Conservation (phyloP, 2,113 vertebrate species). For the Megatriorchis doriae region DNA sequence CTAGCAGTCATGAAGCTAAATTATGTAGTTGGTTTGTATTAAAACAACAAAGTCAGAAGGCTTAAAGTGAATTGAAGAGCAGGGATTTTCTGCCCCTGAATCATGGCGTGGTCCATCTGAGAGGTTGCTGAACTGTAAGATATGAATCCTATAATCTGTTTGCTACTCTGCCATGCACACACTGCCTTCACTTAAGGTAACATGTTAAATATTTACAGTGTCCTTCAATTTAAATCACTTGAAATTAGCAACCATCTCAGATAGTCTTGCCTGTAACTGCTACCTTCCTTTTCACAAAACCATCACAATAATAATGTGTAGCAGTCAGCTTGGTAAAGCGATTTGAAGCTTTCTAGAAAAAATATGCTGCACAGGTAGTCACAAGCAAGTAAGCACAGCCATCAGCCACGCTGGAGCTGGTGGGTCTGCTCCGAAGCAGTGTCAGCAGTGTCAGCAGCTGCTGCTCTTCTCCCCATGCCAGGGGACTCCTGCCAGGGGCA, state of each 20-base stretch:
- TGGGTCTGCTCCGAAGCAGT: neutral
- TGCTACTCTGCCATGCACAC: neutral
- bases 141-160: neutral
- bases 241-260: neutral
- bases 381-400: neutral
- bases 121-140: neutral
- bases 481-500: neutral
- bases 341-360: neutral
- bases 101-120: neutral
- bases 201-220: neutral
- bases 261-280: neutral
- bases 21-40: neutral
- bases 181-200: neutral
- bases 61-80: neutral
- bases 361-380: neutral
- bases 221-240: neutral
- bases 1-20: neutral
- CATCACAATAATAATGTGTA: neutral
- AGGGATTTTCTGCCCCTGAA: neutral
- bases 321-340: neutral
- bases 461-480: neutral
- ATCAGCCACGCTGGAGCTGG: rapidly evolving
- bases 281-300: neutral
- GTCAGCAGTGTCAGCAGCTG: neutral
- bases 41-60: neutral